A percentile compares a stretch with the other conserved stretches of the same genome.
phyloP scores from a whole-genome alignment of 2,888 invertebrate genomes.

The Gisinianus flammeolus region DNA sequence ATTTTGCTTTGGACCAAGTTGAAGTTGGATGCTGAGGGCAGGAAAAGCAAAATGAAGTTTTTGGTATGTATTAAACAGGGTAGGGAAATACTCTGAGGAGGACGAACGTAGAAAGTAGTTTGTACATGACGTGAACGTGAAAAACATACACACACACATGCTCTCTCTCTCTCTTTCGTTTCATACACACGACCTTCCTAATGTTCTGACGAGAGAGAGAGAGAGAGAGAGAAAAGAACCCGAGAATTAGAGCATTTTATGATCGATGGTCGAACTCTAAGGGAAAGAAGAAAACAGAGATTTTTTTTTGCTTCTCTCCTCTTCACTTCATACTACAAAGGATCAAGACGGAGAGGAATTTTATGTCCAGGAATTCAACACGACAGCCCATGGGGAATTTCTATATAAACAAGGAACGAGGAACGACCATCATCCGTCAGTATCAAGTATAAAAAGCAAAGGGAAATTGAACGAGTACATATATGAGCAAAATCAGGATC shows the following conservation, averaged over 20 bases:
- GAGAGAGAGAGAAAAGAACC: not conserved
- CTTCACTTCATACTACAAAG: conserved; percentile 1
- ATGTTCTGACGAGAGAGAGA: not conserved
- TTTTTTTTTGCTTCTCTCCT: not conserved
- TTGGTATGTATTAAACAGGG: too few relatives aligned
- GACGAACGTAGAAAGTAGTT: too few relatives aligned
- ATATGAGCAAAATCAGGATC: too few relatives aligned
- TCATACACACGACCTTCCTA: not conserved
- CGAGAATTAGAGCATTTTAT: conserved; percentile 18
- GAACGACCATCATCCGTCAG: too few relatives aligned
- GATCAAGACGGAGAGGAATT: not conserved
- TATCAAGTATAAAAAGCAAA: not conserved
- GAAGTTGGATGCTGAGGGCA: conserved; percentile 1
- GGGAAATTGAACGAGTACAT: too few relatives aligned
- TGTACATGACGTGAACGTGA: too few relatives aligned
- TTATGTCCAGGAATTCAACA: conserved; percentile 7
- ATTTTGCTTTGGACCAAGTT: not conserved
- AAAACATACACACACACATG: not conserved
- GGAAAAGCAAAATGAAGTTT: not conserved
- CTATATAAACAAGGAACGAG: not conserved
- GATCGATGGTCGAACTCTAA: conserved; percentile 5
- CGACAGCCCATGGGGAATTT: not conserved
- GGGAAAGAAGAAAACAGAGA: not conserved
- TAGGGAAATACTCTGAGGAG: not conserved
- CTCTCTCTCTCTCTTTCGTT: not conserved